Percentiles rank a stretch among this genome's conserved stretches.
Conservation (phyloP, 2,113 vertebrate species). For the Cygnus atratus region DNA sequence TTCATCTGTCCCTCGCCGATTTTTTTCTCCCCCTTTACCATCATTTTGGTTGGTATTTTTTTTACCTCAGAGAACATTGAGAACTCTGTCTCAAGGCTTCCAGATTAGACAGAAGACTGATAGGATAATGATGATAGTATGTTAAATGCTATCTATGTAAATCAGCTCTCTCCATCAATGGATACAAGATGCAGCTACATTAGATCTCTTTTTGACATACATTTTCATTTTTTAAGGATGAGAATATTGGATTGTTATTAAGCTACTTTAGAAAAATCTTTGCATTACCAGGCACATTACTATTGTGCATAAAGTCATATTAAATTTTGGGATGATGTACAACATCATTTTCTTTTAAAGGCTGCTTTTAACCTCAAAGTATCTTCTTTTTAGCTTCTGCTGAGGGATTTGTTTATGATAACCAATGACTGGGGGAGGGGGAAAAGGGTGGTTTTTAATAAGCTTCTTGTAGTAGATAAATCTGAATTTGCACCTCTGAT, state of each 20-base stretch:
- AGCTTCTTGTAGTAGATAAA: conserved; percentile 59
- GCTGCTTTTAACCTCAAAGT: conserved; percentile 75
- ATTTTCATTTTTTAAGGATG: conserved; percentile 82
- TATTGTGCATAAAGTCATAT: conserved; percentile 83
- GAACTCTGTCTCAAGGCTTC: conserved; percentile 77
- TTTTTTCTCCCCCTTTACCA: conserved; percentile 68
- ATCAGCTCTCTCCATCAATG: conserved; percentile 84
- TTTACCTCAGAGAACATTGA: conserved; percentile 78
- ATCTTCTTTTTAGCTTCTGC: conserved; percentile 71
- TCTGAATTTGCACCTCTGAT: conserved; percentile 68
- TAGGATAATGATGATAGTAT: conserved; percentile 86
- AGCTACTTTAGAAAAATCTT: conserved; percentile 81
- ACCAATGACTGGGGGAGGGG: conserved; percentile 32
- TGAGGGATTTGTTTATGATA: conserved; percentile 70
- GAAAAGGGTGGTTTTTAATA: conserved; percentile 59
- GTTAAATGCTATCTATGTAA: conserved; percentile 87
- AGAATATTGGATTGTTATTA: conserved; percentile 83
- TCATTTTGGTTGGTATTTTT: conserved; percentile 76
- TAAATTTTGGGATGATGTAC: conserved; percentile 81
- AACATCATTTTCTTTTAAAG: conserved; percentile 79
- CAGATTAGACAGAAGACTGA: conserved; percentile 84
- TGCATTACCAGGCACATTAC: conserved; percentile 78
- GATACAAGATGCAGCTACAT: conserved; percentile 84
- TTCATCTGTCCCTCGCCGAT: conserved; percentile 71
- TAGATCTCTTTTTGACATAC: conserved; percentile 79